phyloP scores from a whole-genome alignment of 2,888 invertebrate genomes.

The Craniophora ligustri region DNA sequence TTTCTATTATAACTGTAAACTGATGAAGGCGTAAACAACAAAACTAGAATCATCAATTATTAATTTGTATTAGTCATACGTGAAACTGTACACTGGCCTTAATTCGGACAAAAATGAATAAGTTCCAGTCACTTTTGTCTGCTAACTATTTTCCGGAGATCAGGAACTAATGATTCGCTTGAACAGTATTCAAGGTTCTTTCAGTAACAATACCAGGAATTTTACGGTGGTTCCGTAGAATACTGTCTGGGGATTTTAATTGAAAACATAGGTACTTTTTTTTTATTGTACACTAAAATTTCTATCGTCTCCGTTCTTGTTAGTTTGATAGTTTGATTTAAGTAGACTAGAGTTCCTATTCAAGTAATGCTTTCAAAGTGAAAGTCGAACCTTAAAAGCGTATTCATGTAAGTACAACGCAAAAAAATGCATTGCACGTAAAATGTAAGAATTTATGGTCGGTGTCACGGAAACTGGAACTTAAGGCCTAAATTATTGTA shows the following conservation, averaged over 20 bases:
- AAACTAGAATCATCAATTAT: conserved; percentile 23
- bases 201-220: conserved; percentile 7
- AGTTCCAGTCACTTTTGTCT: conserved; percentile 5
- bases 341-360: conserved; percentile 4
- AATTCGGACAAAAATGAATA: conserved; percentile 12
- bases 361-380: conserved; percentile 17
- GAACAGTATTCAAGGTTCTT: conserved; percentile 11
- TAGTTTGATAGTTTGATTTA: conserved; percentile 9
- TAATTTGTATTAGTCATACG: conserved; percentile 26
- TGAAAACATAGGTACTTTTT: conserved; percentile 1
- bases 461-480: conserved; percentile 33
- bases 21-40: conserved; percentile 2
- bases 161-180: conserved; percentile 12
- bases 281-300: conserved; percentile 1
- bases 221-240: not conserved
- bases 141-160: not conserved
- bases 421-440: conserved; percentile 10
- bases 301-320: conserved; percentile 3
- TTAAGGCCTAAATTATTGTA: conserved; percentile 23
- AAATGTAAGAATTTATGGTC: conserved; percentile 22
- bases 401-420: conserved; percentile 15
- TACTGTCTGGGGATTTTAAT: conserved; percentile 7
- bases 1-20: conserved; percentile 9
- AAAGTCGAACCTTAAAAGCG: conserved; percentile 31
- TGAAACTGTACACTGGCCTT: conserved; percentile 34